These are phyloP conservation scores for Malurus leucopterus DNA, from an alignment of 2,797 vertebrate genomes.

Conservation along the genomic window DNA sequence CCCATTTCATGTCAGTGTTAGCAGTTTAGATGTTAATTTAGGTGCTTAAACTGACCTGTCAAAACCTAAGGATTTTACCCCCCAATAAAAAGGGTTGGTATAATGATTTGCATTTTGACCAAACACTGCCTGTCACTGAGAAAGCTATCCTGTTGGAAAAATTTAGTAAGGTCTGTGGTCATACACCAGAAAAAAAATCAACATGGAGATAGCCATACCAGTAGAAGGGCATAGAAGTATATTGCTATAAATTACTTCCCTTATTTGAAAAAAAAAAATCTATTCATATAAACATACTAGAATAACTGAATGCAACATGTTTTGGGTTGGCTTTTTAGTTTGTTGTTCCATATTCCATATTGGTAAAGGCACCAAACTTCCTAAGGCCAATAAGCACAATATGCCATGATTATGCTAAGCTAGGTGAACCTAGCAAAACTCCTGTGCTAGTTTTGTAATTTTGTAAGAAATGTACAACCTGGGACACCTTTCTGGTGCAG, in stretches of 20 bases:
- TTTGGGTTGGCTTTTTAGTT: background rate
- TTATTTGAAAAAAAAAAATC: background rate
- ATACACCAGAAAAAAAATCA: background rate
- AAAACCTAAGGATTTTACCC: background rate
- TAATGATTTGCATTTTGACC: background rate
- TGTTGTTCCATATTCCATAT: background rate
- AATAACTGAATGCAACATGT: background rate
- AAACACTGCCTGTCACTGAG: background rate
- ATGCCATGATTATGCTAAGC: background rate
- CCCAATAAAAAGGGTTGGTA: background rate
- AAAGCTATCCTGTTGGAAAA: background rate
- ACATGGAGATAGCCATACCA: background rate
- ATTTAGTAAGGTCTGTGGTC: background rate
- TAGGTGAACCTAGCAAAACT: background rate
- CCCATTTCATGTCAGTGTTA: background rate
- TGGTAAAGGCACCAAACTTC: background rate
- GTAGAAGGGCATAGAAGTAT: background rate
- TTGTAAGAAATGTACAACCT: fast-evolving
- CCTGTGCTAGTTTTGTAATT: background rate
- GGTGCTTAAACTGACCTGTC: background rate
- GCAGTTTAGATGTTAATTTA: background rate
- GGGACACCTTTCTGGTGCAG: background rate
- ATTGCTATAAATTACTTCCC: background rate
- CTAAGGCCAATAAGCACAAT: background rate
- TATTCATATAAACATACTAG: background rate